These are phyloP conservation scores for Echinometra lucunter DNA, from an alignment of 53 echinoderm and acorn worm genomes.

Conservation along the genomic window DNA sequence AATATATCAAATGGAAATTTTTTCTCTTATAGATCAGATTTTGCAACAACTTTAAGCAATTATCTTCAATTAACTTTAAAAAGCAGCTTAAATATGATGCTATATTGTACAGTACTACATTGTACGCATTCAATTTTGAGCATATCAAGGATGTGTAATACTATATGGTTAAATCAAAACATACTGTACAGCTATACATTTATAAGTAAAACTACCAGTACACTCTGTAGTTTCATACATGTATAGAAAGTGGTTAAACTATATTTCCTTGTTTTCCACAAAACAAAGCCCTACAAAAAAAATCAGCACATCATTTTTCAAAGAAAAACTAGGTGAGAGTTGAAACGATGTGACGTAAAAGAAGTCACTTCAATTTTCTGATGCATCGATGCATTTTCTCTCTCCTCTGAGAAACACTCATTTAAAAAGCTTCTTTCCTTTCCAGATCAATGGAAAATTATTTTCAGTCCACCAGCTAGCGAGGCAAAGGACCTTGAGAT, in stretches of 20 bases:
- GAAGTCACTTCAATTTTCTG: not conserved
- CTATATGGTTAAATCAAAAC: too few species aligned
- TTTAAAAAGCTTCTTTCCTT: not conserved
- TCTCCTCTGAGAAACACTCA: not conserved
- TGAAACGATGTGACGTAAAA: not conserved
- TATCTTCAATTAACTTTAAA: too few species aligned
- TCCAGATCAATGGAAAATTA: conserved; percentile 30
- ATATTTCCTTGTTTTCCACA: not conserved
- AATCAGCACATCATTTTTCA: not conserved
- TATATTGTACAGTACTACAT: too few species aligned
- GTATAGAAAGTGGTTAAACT: not conserved
- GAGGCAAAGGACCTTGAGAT: not conserved
- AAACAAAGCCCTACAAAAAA: not conserved
- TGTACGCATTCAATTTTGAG: too few species aligned
- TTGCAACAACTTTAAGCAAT: too few species aligned
- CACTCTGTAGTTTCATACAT: too few species aligned
- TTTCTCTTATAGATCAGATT: too few species aligned
- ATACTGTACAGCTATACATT: too few species aligned
- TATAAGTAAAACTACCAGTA: too few species aligned
- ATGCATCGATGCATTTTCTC: not conserved
- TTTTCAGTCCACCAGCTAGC: not conserved
- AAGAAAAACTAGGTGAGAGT: conserved; percentile 2
- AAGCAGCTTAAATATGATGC: too few species aligned
- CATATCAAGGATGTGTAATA: too few species aligned
- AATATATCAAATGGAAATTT: too few species aligned